Evolutionary conservation across 1,140 invertebrate genomes (phyloP), one percentile per base, ranked within the genome.

Genomic region (Aphidius gifuensis): DNA sequence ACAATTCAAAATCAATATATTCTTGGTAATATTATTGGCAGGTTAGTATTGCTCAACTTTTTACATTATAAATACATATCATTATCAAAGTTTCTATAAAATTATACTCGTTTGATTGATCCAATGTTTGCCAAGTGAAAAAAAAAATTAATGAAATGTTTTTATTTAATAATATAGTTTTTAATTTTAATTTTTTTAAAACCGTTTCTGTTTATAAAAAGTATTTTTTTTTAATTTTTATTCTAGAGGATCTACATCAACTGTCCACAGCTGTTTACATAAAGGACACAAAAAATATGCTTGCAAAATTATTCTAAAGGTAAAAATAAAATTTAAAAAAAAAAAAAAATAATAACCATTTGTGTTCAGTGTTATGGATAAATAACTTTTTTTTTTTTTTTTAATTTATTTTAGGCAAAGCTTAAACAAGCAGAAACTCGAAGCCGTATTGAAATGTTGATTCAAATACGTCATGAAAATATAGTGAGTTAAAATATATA

Each of bases 271-370:
- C 49, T 77, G 75, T 53, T 64, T 68, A n/a, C 61, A 71, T 60
- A 75, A 74, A 64, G 69, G 68, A 3, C 68, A 68, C 21, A 65
- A 65, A 57, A 69, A 73, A 47, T 73, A 69, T 66, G 75, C 75
- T 23, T 75, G 74, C 61, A 76, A 74, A 61, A 73, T 75, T 32
- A 68, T 75, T 46, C 68, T 68, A 54, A 77, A 77, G 66, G 74
- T 69, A 32, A 32, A 11, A 51, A 23, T 6, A 63, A 9, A 6
- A 38, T 40, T 16, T 16, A 16, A 16, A 16, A 16, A 2, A 6
- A 44, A 61, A 44, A 54, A 32, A 23, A 9, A 9, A 21, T 5
- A 7, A 51, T 21, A 60, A 21, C 11, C 2, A n/a, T 21, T 60
- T 60, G 43, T 46, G 9, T 46, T 11, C 7, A 45, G 16, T 16